phyloP scores from a whole-genome alignment of 2,888 invertebrate species.

The Agelastica alni region DNA sequence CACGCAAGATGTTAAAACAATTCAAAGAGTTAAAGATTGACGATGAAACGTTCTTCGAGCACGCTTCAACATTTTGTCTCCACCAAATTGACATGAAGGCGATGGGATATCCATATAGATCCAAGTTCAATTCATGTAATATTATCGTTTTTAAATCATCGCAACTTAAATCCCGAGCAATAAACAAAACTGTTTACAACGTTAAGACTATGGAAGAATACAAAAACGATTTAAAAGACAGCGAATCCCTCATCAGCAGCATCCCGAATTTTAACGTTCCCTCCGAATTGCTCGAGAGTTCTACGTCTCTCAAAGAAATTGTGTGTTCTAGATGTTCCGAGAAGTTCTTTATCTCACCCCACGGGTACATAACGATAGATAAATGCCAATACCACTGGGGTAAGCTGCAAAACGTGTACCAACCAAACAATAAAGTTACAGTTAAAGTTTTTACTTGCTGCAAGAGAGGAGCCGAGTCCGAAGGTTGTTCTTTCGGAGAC shows the following conservation, averaged over 20 bases:
- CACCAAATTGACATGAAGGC: slow-evolving; percentile 65
- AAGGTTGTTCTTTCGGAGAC: slow-evolving; percentile 68
- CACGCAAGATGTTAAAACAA: slow-evolving; percentile 46
- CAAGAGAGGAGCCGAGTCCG: slow-evolving; percentile 56
- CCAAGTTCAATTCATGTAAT: too few relatives aligned
- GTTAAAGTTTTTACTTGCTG: slow-evolving; percentile 67
- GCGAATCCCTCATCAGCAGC: too few relatives aligned
- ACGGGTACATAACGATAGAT: slow-evolving; percentile 71
- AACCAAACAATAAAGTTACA: slow-evolving; percentile 16
- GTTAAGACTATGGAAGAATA: too few relatives aligned
- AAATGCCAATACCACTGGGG: slow-evolving; percentile 91
- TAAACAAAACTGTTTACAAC: too few relatives aligned
- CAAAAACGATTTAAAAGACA: too few relatives aligned
- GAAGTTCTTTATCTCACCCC: slow-evolving; percentile 35
- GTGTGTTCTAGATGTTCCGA: slow-evolving; percentile 37
- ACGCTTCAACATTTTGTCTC: slow-evolving; percentile 66
- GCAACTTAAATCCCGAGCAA: too few relatives aligned
- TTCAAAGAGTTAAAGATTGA: slow-evolving; percentile 56
- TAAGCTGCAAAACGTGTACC: slow-evolving; percentile 61
- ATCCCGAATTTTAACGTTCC: too few relatives aligned
- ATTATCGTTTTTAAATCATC: too few relatives aligned
- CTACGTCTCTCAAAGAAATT: too few relatives aligned
- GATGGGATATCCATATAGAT: slow-evolving; percentile 79
- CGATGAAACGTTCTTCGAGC: slow-evolving; percentile 61
- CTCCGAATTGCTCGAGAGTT: too few relatives aligned